Base-by-base conservation (phyloP, 2,888 invertebrate species). In the Quadroppia sp. region DNA sequence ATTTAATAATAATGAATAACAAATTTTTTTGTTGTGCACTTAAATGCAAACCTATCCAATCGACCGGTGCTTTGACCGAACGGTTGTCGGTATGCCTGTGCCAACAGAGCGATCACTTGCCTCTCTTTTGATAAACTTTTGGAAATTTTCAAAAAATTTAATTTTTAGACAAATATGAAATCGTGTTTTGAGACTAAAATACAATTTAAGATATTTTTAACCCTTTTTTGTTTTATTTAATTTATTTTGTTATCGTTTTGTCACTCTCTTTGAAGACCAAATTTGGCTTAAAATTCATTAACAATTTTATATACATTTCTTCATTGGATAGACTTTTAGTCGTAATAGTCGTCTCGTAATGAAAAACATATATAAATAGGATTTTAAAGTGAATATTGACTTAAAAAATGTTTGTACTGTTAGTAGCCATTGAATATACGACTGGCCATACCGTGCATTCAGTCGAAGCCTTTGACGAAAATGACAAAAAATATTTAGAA, bases 101-200 rank as follows among this genome's bases (percentile, higher is more conserved):
- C 50, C 50, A n/a, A 20, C n/a, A 15, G 6, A 50, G 59, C 28
- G 59, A 28, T 32, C 32, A 59, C 59, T 59, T 59, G 59, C 59
- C n/a, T n/a, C 59, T 59, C 11, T 59, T 59, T 59, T 59, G 59
- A 59, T 59, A 59, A 59, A 15, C 28, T 28, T 13, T 50, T 20
- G n/a, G 2, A 50, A 4, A 50, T 4, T n/a, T n/a, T 9, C 2
- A 45, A 45, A 20, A 20, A 15, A n/a, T 13, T 7, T 36, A 50
- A 50, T 50, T 50, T 45, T 45, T 50, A n/a, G 50, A n/a, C 50
- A n/a, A 20, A 20, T 50, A 2, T n/a, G n/a, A n/a, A 48, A 48
- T n/a, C n/a, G n/a, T n/a, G n/a, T 11, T 20, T 50, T 50, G 20
- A 3, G 50, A 50, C 50, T n/a, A n/a, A 50, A 50, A 50, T 11